A percentile compares a stretch with the other conserved stretches of the same genome.
Conservation (phyloP, 2,888 invertebrate species). For the Phyllotreta striolata region DNA sequence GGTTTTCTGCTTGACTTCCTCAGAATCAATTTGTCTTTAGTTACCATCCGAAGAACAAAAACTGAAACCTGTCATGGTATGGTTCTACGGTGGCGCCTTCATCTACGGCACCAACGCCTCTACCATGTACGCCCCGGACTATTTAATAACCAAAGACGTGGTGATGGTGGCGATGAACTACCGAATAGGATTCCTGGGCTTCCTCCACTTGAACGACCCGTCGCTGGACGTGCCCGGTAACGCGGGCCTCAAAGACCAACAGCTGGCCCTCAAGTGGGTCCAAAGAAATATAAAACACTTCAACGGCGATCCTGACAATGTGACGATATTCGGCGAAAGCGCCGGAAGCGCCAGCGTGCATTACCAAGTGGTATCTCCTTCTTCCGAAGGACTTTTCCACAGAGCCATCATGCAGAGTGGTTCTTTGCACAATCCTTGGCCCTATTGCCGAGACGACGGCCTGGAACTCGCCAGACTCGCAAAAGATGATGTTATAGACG, state of each 20-base stretch:
- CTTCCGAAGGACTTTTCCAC: constrained; percentile 53
- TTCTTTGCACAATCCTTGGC: constrained; percentile 35
- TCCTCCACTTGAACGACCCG: constrained; percentile 58
- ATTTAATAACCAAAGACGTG: constrained; percentile 34
- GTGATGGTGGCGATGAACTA: constrained; percentile 41
- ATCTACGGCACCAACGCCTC: constrained; percentile 32
- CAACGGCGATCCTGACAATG: constrained; percentile 51
- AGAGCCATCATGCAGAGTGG: constrained; percentile 44
- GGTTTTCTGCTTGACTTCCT: too few relatives aligned
- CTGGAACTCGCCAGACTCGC: constrained; percentile 23
- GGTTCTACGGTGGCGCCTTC: constrained; percentile 41
- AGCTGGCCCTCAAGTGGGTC: constrained; percentile 28
- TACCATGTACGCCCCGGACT: constrained; percentile 35
- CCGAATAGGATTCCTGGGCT: constrained; percentile 52
- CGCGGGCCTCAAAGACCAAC: constrained; percentile 62
- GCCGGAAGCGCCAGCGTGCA: constrained; percentile 63
- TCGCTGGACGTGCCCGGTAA: constrained; percentile 60
- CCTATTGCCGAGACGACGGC: constrained; percentile 30
- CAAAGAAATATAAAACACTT: too few relatives aligned
- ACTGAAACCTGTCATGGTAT: constrained; percentile 42
- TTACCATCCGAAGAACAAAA: background rate
- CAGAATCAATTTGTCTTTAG: too few relatives aligned
- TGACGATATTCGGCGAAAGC: constrained; percentile 63
- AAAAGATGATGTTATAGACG: background rate
- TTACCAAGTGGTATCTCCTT: constrained; percentile 61